A percentile compares a stretch with the other conserved stretches of the same genome.
phyloP scores from a whole-genome alignment of 1,140 invertebrate species.

The Calycopis cecrops region DNA sequence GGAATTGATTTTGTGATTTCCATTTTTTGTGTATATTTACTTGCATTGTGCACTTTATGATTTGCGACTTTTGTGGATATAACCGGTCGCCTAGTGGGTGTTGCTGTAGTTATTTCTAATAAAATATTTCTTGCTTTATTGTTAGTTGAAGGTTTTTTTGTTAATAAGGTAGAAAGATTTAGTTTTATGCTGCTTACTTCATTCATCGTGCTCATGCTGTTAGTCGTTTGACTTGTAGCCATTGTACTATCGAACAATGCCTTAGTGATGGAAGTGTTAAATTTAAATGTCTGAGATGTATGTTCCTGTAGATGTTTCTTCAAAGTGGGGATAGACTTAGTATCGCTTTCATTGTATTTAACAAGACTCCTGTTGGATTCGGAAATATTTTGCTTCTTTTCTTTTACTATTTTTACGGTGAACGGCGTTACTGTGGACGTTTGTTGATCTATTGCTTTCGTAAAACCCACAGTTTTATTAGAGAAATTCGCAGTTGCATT shows the following conservation, averaged over 20 bases:
- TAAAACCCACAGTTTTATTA: conserved; percentile 41
- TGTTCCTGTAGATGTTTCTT: conserved; percentile 10
- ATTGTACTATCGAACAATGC: conserved; percentile 29
- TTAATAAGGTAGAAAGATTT: conserved; percentile 48
- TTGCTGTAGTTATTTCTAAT: conserved; percentile 25
- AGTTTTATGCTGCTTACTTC: conserved; percentile 34
- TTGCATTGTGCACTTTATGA: conserved; percentile 18
- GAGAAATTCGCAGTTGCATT: conserved; percentile 29
- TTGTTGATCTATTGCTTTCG: conserved; percentile 40
- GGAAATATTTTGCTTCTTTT: conserved; percentile 28
- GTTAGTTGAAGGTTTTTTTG: conserved; percentile 48
- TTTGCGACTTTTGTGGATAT: conserved; percentile 22
- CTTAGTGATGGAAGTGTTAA: conserved; percentile 22
- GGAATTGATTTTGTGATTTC: conserved; percentile 21
- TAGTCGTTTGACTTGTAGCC: conserved; percentile 50
- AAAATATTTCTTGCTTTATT: conserved; percentile 23
- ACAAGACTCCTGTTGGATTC: conserved; percentile 1
- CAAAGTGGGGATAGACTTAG: conserved; percentile 1
- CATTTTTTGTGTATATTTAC: conserved; percentile 20
- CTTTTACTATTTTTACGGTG: conserved; percentile 39
- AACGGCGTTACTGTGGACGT: conserved; percentile 37
- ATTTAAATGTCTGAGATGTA: conserved; percentile 12
- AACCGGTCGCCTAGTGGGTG: conserved; percentile 21
- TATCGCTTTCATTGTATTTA: background rate
- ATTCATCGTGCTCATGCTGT: conserved; percentile 58